Evolutionary conservation across 2,113 vertebrate species (phyloP), one percentile per base, ranked within the genome.

Genomic region (Macaca mulatta): DNA sequence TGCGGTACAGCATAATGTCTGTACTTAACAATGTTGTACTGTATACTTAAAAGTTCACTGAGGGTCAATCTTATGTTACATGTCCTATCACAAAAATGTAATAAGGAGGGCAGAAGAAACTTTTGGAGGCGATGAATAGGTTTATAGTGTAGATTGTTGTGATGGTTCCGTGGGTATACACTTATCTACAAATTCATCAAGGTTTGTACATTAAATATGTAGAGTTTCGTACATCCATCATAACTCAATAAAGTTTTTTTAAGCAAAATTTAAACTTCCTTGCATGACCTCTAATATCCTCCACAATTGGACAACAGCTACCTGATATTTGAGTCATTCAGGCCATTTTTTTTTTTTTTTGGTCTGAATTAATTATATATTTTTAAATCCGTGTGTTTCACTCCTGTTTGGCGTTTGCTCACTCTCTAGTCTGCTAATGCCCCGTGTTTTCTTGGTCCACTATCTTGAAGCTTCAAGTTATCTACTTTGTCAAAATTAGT

Each of bases 261-360:
- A 70, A 87, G 8, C 57, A 38, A 27, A 84, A 67, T 61, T 43
- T 81, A 57, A 50, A 92, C n/a, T 94, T 72, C 0, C 6, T 67
- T 83, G 6, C 2, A 27, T 14, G 43, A 45, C 13, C 2, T 57
- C 2, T 6, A 23, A 6, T 40, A 4, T n/a, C 3, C 5, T 43
- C 30, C 43, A 30, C 48, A 77, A 50, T 25, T 92, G 22, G 74
- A 50, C 27, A 74, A 81, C 14, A 67, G 7, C 35, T 57, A 32
- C 10, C 10, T 38, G 45, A 32, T 79, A 59, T 7, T 40, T 72
- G 72, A 64, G 67, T 5, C 32, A 22, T 50, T 89, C 22, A 69
- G 43, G 27, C 50, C 52, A 67, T 3, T 72, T 64, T 91, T 77
- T 13, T 83, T 83, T 72, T 64, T 91, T 77, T 13, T 84, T 52